Base-by-base conservation (phyloP, 2,797 vertebrate species). In the Leucoraja ocellata region DNA sequence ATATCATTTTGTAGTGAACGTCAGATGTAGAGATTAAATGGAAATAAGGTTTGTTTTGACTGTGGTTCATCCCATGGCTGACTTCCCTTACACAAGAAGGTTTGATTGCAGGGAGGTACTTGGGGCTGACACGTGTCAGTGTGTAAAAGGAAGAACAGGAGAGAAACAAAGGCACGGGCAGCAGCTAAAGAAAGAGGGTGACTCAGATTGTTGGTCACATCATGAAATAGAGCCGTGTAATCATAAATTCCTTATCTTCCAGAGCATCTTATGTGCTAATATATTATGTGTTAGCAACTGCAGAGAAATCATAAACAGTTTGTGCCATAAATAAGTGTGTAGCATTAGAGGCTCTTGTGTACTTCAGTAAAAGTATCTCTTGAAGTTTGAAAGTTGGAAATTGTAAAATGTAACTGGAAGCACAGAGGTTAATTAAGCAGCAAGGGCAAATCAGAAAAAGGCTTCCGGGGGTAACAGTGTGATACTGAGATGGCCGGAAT, bases 401-500 rank as follows among this genome's bases (percentile, higher is more conserved):
- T 14, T 63, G 16, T 86, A 3, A 91, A 46, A 46, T 25, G 21
- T 13, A 68, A 68, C 61, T 65, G 61, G 61, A 90, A 90, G 32
- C 63, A 65, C 16, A 28, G 71, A 21, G 9, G 90, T 71, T 73
- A 91, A 73, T 61, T 91, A 91, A 71, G 65, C 63, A 39, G 63
- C 9, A 23, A 91, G 68, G 36, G 68, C 32, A 68, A 90, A 36
- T 32, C 63, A 65, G 36, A 18, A 25, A 93, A 93, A 93, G 32
- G 73, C 39, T 88, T 83, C 93, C 65, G 73, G 68, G 46, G 25
- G 93, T 83, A 73, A 90, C 92, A 93, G 94, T 93, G 94, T 94
- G 93, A 96, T 95, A 95, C 94, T 95, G 94, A 81, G 93, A 94
- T 93, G 94, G 93, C 93, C 95, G 96, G 96, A 97, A 97, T 97